A percentile compares a stretch with the other conserved stretches of the same genome.
Evolutionary conservation across 2,113 vertebrate genomes (phyloP).

Genomic region (Prinia subflava): DNA sequence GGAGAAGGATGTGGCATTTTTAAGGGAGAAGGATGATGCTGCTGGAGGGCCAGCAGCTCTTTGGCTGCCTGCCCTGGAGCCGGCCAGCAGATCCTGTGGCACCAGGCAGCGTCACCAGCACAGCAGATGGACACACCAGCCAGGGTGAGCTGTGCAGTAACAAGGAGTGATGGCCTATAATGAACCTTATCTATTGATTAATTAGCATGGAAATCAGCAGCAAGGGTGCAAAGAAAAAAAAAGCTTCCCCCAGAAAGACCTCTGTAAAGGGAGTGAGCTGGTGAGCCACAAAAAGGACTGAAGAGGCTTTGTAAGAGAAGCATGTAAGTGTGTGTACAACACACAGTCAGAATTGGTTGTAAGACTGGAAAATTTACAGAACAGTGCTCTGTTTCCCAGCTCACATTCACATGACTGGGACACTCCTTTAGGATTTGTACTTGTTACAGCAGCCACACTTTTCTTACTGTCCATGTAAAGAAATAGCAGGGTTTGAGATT

Average conservation of each 20-base stretch:
- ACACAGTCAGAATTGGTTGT: background rate
- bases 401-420: rapidly evolving
- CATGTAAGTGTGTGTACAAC: rapidly evolving
- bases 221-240: background rate
- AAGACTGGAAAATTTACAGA: background rate
- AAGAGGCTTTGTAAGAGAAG: background rate
- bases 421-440: background rate
- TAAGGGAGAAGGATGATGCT: background rate
- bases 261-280: background rate
- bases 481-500: background rate
- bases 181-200: background rate
- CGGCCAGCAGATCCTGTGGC: background rate
- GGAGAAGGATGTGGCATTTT: background rate
- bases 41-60: background rate
- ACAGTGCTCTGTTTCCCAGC: background rate
- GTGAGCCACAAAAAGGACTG: background rate
- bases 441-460: rapidly evolving
- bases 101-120: background rate
- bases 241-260: background rate
- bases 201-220: background rate
- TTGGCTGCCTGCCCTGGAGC: conserved; percentile 18
- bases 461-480: background rate
- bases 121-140: background rate
- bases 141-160: background rate
- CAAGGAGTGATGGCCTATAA: background rate